A percentile compares a stretch with the other conserved stretches of the same genome.
These are phyloP conservation scores for Poeciliopsis prolifica DNA, from an alignment of 2,113 vertebrate genomes.

Conservation along the genomic window DNA sequence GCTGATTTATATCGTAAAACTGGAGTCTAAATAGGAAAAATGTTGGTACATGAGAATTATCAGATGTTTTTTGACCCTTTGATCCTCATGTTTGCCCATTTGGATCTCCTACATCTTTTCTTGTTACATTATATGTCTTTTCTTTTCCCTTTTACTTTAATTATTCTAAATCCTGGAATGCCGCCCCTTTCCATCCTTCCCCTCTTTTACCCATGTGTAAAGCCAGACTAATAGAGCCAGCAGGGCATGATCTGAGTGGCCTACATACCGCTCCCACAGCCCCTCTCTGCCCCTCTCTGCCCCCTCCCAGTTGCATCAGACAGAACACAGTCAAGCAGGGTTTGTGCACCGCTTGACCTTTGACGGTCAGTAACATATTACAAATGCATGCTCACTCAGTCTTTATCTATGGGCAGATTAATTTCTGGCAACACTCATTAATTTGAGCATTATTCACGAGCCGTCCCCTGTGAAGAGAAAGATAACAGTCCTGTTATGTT, in stretches of 20 bases:
- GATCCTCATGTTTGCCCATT: slow-evolving; percentile 4
- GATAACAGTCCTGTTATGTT: slow-evolving; percentile 1
- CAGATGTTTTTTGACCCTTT: slow-evolving; percentile 21
- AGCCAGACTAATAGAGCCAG: slow-evolving; percentile 52
- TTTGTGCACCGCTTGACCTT: slow-evolving; percentile 57
- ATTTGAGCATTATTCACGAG: slow-evolving; percentile 12
- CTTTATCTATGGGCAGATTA: neutral
- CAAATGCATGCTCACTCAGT: neutral
- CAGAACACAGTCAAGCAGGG: slow-evolving; percentile 22
- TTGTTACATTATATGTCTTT: slow-evolving; percentile 11
- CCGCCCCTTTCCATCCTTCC: neutral
- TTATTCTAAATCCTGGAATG: slow-evolving; percentile 21
- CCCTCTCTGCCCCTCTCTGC: neutral
- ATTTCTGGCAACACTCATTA: neutral
- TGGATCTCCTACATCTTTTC: slow-evolving; percentile 15
- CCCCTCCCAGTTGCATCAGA: slow-evolving; percentile 28
- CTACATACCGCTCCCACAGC: slow-evolving; percentile 60
- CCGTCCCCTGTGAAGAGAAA: slow-evolving; percentile 1
- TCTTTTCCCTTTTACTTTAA: slow-evolving; percentile 26
- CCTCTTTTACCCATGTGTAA: slow-evolving; percentile 19
- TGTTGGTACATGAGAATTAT: slow-evolving; percentile 24
- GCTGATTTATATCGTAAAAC: neutral
- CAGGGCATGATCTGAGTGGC: slow-evolving; percentile 65
- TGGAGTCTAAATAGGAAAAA: neutral
- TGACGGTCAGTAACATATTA: slow-evolving; percentile 22